phyloP scores from a whole-genome alignment of 2,113 vertebrate genomes.

The Leptocoma aspasia region DNA sequence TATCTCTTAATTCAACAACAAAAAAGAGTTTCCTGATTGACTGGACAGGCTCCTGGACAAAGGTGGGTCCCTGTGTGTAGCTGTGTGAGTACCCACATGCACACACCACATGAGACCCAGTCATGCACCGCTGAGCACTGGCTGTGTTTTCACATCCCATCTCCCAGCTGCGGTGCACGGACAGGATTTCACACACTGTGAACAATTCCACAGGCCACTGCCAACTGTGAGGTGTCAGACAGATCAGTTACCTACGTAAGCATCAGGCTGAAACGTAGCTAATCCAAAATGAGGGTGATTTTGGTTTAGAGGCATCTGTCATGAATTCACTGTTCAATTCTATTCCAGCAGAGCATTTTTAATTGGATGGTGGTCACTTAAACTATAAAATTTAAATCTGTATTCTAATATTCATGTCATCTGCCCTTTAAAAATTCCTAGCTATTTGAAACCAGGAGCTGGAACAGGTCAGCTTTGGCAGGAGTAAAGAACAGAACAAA shows the following conservation, averaged over 20 bases:
- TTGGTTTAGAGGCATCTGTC: not conserved
- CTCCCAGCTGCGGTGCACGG: not conserved
- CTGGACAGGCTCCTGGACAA: not conserved
- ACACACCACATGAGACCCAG: not conserved
- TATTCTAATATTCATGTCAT: not conserved
- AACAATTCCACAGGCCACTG: not conserved
- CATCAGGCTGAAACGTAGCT: not conserved
- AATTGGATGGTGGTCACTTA: not conserved
- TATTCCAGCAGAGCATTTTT: not conserved
- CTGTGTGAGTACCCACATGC: not conserved
- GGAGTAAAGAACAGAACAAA: not conserved
- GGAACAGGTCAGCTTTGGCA: conserved; percentile 2
- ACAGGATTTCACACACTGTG: not conserved
- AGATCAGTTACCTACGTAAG: not conserved
- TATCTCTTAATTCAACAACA: not conserved
- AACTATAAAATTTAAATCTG: not conserved
- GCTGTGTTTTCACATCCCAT: not conserved
- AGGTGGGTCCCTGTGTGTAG: not conserved
- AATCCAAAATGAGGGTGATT: not conserved
- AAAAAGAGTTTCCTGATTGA: not conserved
- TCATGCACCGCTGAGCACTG: not conserved
- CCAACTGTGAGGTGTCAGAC: not conserved
- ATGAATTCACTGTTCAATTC: not conserved
- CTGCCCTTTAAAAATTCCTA: not conserved
- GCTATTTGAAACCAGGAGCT: not conserved